phyloP scores from a whole-genome alignment of 2,888 invertebrate species.

The Lottia scabra region DNA sequence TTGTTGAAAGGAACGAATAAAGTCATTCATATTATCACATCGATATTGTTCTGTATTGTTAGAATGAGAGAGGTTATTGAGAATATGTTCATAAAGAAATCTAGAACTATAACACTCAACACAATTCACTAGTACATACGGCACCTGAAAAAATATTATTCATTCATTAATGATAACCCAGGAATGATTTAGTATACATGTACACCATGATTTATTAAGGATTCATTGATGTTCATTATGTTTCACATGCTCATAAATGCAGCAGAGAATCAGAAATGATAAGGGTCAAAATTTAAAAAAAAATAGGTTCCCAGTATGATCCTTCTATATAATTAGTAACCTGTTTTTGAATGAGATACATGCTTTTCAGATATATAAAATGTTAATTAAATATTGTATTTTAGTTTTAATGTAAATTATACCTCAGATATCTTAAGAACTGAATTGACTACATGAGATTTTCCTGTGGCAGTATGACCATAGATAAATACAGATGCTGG shows the following conservation, averaged over 20 bases:
- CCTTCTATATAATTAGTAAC: too few relatives aligned
- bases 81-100: conserved; percentile 82
- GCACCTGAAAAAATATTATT: conserved; percentile 50
- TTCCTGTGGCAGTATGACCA: conserved; percentile 88
- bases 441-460: conserved; percentile 78
- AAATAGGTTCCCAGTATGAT: too few relatives aligned
- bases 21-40: conserved; percentile 68
- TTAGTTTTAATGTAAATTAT: conserved; percentile 8
- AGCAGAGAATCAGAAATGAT: too few relatives aligned
- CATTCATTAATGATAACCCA: too few relatives aligned
- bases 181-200: too few relatives aligned
- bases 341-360: too few relatives aligned
- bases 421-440: conserved; percentile 75
- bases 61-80: conserved; percentile 74
- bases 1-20: conserved; percentile 54
- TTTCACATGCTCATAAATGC: too few relatives aligned
- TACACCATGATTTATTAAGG: too few relatives aligned
- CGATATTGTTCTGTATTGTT: conserved; percentile 40
- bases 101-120: conserved; percentile 84
- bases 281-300: too few relatives aligned
- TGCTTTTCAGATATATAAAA: background rate
- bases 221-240: too few relatives aligned
- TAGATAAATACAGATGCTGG: conserved; percentile 79
- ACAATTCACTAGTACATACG: conserved; percentile 79
- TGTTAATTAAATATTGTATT: background rate